Percentiles rank a stretch among this genome's conserved stretches.
phyloP scores from a whole-genome alignment of 2,113 vertebrate genomes.

The Leucosticte australis region DNA sequence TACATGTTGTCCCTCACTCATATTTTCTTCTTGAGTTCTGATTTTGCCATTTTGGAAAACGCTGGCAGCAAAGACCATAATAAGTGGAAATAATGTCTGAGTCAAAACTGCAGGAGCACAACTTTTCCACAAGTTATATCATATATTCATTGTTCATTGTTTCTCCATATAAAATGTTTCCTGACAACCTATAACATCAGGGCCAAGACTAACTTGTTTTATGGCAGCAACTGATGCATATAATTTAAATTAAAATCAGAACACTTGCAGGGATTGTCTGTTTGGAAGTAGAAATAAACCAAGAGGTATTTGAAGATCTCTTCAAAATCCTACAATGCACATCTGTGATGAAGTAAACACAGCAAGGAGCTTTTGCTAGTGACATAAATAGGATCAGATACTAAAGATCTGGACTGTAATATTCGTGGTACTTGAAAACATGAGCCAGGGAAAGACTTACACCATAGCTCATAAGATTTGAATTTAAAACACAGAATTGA shows the following conservation, averaged over 20 bases:
- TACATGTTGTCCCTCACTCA: not conserved
- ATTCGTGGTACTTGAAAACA: not conserved
- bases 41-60: not conserved
- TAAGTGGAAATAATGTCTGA: not conserved
- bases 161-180: constrained; percentile 13
- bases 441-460: not conserved
- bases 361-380: constrained; percentile 1
- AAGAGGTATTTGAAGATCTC: constrained; percentile 12
- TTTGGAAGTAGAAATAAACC: constrained; percentile 15
- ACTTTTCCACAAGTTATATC: not conserved
- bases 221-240: not conserved
- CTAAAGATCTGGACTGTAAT: not conserved
- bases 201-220: constrained; percentile 28
- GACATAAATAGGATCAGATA: not conserved
- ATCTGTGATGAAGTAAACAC: constrained; percentile 17
- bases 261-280: not conserved
- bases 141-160: not conserved
- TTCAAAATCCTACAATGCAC: not conserved
- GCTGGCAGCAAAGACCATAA: not conserved
- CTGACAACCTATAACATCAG: not conserved
- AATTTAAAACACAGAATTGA: not conserved
- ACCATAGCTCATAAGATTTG: not conserved
- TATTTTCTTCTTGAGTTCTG: not conserved
- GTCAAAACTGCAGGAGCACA: constrained; percentile 8
- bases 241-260: constrained; percentile 44